phyloP scores from a whole-genome alignment of 2,888 invertebrate species.

The Tromatobia lineatoria region DNA sequence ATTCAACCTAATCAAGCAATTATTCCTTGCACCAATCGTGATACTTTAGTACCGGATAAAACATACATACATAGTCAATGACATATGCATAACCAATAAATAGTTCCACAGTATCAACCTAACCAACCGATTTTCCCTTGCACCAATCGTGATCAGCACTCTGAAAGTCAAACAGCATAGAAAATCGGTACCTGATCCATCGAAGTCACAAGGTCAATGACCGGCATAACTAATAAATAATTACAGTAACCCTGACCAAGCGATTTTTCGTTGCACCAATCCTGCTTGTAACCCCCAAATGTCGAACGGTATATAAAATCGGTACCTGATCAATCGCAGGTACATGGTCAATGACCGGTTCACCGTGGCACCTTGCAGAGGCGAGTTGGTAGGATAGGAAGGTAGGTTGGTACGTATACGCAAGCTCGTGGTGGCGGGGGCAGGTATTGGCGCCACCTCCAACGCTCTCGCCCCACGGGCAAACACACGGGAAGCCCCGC shows the following conservation, averaged over 20 bases:
- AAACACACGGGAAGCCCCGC: conserved; percentile 45
- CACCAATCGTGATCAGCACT: too few relatives aligned
- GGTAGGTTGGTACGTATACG: conserved; percentile 75
- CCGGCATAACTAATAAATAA: too few relatives aligned
- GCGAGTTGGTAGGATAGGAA: conserved; percentile 20
- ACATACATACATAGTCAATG: too few relatives aligned
- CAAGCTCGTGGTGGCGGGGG: conserved; percentile 81
- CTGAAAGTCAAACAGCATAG: neutral
- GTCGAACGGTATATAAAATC: neutral
- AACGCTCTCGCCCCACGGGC: conserved; percentile 77
- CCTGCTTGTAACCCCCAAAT: neutral
- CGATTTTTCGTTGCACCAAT: too few relatives aligned
- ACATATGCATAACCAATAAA: too few relatives aligned
- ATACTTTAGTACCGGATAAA: too few relatives aligned
- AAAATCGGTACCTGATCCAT: conserved; percentile 18
- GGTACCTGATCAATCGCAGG: conserved; percentile 27
- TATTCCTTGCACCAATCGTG: too few relatives aligned
- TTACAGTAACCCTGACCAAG: too few relatives aligned
- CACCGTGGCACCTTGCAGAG: conserved; percentile 39
- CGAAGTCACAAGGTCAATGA: conserved; percentile 37
- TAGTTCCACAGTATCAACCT: too few relatives aligned
- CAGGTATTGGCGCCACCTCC: conserved; percentile 87
- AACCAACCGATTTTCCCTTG: too few relatives aligned
- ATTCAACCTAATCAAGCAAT: too few relatives aligned
- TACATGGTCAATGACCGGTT: conserved; percentile 45